Evolutionary conservation across 2,888 invertebrate genomes (phyloP), one percentile per base, ranked within the genome.

Genomic region (Oithona nana): DNA sequence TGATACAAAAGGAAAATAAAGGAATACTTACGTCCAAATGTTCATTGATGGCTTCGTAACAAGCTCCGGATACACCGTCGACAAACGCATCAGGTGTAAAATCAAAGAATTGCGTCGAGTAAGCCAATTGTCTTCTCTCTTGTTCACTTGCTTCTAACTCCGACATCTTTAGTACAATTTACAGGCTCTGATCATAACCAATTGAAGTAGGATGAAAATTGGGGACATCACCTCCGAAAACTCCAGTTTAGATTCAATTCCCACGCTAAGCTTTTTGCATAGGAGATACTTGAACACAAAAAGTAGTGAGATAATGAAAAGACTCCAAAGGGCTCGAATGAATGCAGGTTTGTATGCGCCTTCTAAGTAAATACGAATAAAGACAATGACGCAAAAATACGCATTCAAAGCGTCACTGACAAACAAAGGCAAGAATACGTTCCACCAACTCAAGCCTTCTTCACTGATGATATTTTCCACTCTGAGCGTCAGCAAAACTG

Each of bases 371-470:
- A 88, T 87, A 69, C 97, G 80, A 69, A 97, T 88, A 71, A 90
- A 88, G 64, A 95, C 86, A 69, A 95, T 95, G 60, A 89, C 83
- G 71, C 90, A 88, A 73, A 95, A 95, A 73, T 97, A 97, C 29
- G 87, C 83, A 75, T 90, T 90, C 67, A 93, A 79, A 29, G 87
- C 88, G 76, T 94, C 92, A 67, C 88, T 87, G 49, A 88, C 82
- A 75, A 93, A 95, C 39, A 95, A 76, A 0, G 95, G 94, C 22
- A 84, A 81, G 74, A 95, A 94, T 62, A 92, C 83, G 64, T 82
- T 79, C 83, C 88, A 90, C 90, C 93, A 94, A 65, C 85, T 83
- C 51, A 78, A 68, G 6, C 8, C 6, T 11, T 69, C 68, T 11
- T 69, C 68, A 0, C 64, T 50, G 2, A 75, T 70, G 57, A 75